These are phyloP conservation scores for Oligia strigilis DNA, from an alignment of 2,888 invertebrate genomes.

Conservation along the genomic window DNA sequence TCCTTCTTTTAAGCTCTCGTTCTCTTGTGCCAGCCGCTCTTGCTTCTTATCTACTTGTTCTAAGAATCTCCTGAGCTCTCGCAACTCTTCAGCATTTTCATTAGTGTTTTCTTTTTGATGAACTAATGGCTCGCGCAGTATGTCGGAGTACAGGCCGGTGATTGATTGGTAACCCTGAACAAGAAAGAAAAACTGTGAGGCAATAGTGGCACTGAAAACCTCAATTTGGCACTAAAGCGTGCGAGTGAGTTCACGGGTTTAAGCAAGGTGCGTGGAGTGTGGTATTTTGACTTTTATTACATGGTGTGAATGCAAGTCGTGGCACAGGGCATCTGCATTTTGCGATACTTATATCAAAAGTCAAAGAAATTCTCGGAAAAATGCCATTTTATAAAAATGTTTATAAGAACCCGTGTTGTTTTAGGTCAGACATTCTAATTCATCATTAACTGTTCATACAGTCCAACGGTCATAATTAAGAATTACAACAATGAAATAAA, in stretches of 20 bases:
- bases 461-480: constrained; percentile 38
- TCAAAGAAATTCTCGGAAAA: neutral
- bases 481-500: constrained; percentile 31
- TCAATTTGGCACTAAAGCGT: neutral
- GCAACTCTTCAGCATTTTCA: constrained; percentile 71
- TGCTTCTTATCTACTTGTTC: constrained; percentile 80
- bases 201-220: constrained; percentile 9
- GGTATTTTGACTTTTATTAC: neutral
- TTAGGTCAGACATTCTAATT: constrained; percentile 18
- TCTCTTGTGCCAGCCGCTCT: constrained; percentile 77
- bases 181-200: constrained; percentile 32
- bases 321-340: neutral
- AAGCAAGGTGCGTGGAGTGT: neutral
- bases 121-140: constrained; percentile 75
- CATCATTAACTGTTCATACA: constrained; percentile 30
- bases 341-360: neutral
- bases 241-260: neutral
- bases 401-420: neutral
- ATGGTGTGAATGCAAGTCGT: neutral
- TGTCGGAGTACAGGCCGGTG: constrained; percentile 81
- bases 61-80: constrained; percentile 74
- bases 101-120: constrained; percentile 60
- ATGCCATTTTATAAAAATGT: neutral
- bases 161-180: constrained; percentile 85
- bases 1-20: constrained; percentile 77